Percentiles rank a stretch among this genome's conserved stretches.
These are phyloP conservation scores for Propsilocerus akamusi DNA, from an alignment of 1,140 invertebrate genomes.

Conservation along the genomic window DNA sequence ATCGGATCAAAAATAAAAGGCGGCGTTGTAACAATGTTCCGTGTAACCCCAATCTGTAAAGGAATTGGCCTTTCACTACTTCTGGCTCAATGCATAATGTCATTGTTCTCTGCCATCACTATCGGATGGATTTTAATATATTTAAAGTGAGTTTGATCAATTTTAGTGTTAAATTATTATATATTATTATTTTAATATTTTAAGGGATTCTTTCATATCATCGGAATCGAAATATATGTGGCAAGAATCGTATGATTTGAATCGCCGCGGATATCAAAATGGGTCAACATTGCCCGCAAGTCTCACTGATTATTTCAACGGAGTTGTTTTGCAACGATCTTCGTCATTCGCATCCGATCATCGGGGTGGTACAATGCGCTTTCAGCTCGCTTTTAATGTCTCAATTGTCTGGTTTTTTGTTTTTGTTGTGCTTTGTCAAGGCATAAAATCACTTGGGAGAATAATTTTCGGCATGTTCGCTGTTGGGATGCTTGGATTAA, in stretches of 20 bases:
- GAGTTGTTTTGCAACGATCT: conserved; percentile 57
- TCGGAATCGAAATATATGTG: conserved; percentile 59
- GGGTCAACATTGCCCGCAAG: conserved; percentile 40
- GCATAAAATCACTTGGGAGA: conserved; percentile 68
- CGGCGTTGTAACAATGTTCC: conserved; percentile 81
- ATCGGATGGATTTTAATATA: conserved; percentile 82
- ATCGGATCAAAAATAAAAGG: conserved; percentile 68
- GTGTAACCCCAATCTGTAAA: conserved; percentile 77
- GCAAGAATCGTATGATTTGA: conserved; percentile 50
- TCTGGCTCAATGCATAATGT: conserved; percentile 57
- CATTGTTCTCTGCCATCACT: conserved; percentile 71
- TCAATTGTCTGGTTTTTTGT: conserved; percentile 80
- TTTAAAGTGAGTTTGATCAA: conserved; percentile 26
- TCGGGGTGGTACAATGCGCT: conserved; percentile 15
- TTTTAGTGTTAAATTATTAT: not conserved
- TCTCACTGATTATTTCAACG: conserved; percentile 65
- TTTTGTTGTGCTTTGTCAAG: conserved; percentile 76
- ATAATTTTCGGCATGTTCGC: conserved; percentile 25
- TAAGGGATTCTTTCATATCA: conserved; percentile 72
- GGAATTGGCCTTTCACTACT: conserved; percentile 70
- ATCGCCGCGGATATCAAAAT: conserved; percentile 25
- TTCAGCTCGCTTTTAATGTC: conserved; percentile 62
- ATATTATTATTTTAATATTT: too few relatives aligned
- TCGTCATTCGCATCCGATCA: conserved; percentile 37
- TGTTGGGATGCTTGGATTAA: conserved; percentile 13